Conservation (phyloP, 2,888 invertebrate genomes). For the Cerastoderma edule region DNA sequence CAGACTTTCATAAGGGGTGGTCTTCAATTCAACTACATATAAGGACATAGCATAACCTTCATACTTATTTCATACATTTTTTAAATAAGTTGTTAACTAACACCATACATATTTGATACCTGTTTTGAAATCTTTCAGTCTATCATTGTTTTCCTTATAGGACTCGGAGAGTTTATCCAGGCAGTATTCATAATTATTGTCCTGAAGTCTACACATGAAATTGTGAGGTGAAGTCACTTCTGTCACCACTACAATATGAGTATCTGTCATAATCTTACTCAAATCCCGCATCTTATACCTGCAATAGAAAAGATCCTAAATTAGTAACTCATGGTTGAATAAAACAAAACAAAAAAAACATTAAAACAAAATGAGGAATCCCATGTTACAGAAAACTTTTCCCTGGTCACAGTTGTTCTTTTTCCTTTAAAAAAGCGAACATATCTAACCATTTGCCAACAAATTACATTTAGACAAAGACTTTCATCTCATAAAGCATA, state of each 20-base stretch:
- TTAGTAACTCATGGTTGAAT: no score
- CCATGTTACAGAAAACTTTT: no score
- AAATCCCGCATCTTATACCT: slow-evolving; percentile 50
- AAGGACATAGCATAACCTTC: neutral
- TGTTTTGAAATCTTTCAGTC: slow-evolving; percentile 25
- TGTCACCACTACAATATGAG: slow-evolving; percentile 39
- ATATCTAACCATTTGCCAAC: no score
- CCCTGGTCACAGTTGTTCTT: no score
- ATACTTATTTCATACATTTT: neutral
- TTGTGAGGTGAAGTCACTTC: slow-evolving; percentile 56
- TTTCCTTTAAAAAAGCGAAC: no score
- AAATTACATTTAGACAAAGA: no score
- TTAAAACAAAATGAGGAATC: no score
- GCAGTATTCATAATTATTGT: slow-evolving; percentile 52
- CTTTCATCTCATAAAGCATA: no score
- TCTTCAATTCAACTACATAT: neutral
- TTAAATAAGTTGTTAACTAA: neutral
- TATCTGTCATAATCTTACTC: slow-evolving; percentile 9
- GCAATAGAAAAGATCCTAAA: no score
- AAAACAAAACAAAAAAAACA: no score
- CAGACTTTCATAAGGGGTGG: no score
- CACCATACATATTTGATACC: slow-evolving; percentile 24
- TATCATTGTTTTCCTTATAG: slow-evolving; percentile 48
- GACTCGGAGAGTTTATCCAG: slow-evolving; percentile 63
- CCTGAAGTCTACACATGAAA: slow-evolving; percentile 70